Evolutionary conservation across 35 echinoderm and acorn worm species (phyloP).

Genomic region (Heliocidaris erythrogramma): DNA sequence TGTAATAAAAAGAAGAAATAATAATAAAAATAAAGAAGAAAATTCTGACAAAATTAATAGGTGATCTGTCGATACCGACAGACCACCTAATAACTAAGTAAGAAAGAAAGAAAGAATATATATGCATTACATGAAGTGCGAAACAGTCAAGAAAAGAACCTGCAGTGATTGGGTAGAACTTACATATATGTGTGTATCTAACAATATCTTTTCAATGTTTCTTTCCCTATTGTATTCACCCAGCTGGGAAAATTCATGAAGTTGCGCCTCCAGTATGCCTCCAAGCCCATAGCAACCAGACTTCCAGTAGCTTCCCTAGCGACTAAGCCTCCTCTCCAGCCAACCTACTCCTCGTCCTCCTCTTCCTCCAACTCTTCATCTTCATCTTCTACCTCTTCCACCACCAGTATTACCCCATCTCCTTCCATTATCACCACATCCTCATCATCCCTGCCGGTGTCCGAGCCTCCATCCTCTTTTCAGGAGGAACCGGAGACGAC

Average conservation of each 20-base stretch:
- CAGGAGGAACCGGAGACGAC: neutral
- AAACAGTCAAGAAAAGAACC: too few relatives aligned
- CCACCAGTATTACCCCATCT: neutral
- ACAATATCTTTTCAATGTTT: neutral
- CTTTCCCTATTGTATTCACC: neutral
- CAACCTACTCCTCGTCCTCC: neutral
- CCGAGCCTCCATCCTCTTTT: neutral
- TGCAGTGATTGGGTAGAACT: too few relatives aligned
- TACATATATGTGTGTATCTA: too few relatives aligned
- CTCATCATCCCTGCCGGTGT: neutral
- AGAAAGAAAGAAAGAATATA: too few relatives aligned
- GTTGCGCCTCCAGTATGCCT: slow-evolving; percentile 60
- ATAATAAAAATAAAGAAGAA: too few relatives aligned
- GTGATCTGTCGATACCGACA: too few relatives aligned
- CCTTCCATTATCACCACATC: neutral
- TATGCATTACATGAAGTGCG: too few relatives aligned
- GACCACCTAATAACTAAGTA: too few relatives aligned
- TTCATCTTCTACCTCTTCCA: slow-evolving; percentile 28
- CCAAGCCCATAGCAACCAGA: slow-evolving; percentile 36
- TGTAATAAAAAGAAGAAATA: too few relatives aligned
- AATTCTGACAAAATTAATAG: too few relatives aligned
- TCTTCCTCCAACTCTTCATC: neutral
- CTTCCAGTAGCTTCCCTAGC: neutral
- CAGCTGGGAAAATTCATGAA: slow-evolving; percentile 71
- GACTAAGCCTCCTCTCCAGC: neutral